A percentile compares a stretch with the other conserved stretches of the same genome.
phyloP scores from a whole-genome alignment of 2,797 vertebrate species.

The Phalloptychus januarius region DNA sequence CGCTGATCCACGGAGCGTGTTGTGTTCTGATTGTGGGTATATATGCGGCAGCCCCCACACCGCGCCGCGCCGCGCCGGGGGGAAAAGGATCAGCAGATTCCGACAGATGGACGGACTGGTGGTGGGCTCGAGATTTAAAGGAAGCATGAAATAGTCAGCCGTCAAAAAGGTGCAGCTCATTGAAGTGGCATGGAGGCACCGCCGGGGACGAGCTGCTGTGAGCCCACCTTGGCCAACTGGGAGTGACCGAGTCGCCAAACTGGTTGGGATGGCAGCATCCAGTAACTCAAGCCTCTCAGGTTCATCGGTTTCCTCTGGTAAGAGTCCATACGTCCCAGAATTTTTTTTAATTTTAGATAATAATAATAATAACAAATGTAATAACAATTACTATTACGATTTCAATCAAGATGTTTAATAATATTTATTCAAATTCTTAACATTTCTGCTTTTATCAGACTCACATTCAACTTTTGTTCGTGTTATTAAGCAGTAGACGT shows the following conservation, averaged over 20 bases:
- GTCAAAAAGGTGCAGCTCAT: conserved; percentile 33
- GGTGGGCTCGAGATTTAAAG: conserved; percentile 14
- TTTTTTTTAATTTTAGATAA: background rate
- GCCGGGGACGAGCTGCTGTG: conserved; percentile 67
- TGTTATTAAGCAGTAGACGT: background rate
- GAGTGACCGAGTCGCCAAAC: conserved; percentile 64
- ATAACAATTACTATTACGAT: background rate
- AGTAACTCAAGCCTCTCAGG: conserved; percentile 98
- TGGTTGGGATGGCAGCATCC: conserved; percentile 91
- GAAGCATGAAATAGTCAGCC: conserved; percentile 40
- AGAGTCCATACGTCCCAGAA: conserved; percentile 66
- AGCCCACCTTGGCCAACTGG: conserved; percentile 71
- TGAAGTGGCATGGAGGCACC: conserved; percentile 80
- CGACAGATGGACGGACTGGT: conserved; percentile 18
- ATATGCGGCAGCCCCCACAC: conserved; percentile 63
- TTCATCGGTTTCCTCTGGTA: conserved; percentile 96
- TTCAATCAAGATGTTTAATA: background rate
- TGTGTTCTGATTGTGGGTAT: conserved; percentile 14
- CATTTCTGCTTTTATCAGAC: background rate
- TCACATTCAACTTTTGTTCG: conserved; percentile 48
- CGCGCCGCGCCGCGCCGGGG: conserved; percentile 34
- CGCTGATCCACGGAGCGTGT: conserved; percentile 15
- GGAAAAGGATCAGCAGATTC: conserved; percentile 27
- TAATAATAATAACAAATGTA: background rate
- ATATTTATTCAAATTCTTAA: background rate